Percentiles rank a stretch among this genome's conserved stretches.
phyloP scores from a whole-genome alignment of 2,113 vertebrate species.

The Ranitomeya variabilis region DNA sequence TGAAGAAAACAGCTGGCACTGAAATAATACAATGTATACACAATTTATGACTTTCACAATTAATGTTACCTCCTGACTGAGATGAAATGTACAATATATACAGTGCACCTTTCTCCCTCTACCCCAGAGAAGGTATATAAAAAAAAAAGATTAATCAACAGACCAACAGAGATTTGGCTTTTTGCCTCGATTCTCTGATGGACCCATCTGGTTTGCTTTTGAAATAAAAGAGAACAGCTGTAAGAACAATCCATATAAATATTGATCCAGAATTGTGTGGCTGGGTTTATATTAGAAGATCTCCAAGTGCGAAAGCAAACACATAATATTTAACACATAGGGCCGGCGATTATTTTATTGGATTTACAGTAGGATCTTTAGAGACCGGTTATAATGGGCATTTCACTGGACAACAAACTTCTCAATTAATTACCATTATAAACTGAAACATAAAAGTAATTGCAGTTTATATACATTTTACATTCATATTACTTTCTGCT shows the following conservation, averaged over 20 bases:
- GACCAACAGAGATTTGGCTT: constrained; percentile 47
- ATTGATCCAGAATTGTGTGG: constrained; percentile 39
- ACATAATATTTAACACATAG: constrained; percentile 45
- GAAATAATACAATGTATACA: constrained; percentile 41
- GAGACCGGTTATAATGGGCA: background rate
- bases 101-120: constrained; percentile 6
- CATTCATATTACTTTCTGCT: no score
- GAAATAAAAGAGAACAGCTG: constrained; percentile 46
- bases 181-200: constrained; percentile 41
- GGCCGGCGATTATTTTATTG: background rate
- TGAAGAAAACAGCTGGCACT: constrained; percentile 47
- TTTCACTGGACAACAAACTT: background rate
- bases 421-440: background rate
- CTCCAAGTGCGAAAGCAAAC: constrained; percentile 28
- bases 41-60: constrained; percentile 45
- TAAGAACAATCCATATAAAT: constrained; percentile 39
- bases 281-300: constrained; percentile 41
- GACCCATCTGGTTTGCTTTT: constrained; percentile 51
- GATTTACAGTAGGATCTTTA: background rate
- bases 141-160: constrained; percentile 48
- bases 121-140: background rate
- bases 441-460: background rate
- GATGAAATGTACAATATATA: constrained; percentile 37
- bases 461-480: no score
- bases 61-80: constrained; percentile 15